phyloP scores from a whole-genome alignment of 2,797 vertebrate species.

The Peromyscus nudipes region DNA sequence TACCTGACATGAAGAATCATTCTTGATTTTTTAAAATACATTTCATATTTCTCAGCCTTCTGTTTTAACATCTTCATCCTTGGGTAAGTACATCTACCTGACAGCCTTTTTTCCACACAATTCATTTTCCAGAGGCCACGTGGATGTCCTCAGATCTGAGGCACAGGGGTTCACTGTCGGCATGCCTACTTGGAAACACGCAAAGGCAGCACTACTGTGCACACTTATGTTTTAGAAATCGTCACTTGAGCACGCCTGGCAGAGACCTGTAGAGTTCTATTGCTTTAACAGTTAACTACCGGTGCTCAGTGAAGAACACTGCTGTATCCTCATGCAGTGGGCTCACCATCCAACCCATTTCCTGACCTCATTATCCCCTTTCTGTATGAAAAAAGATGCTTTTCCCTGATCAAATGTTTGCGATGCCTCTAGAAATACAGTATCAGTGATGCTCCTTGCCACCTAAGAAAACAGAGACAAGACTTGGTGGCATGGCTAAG shows the following conservation, averaged over 20 bases:
- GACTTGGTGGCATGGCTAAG: background rate
- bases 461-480: background rate
- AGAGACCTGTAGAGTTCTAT: background rate
- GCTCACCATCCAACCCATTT: background rate
- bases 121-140: background rate
- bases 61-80: background rate
- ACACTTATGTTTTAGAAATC: background rate
- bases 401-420: background rate
- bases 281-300: background rate
- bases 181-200: background rate
- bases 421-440: conserved; percentile 12
- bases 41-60: background rate
- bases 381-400: conserved; percentile 12
- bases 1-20: background rate
- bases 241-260: background rate
- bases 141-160: background rate
- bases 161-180: background rate
- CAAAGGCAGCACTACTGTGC: background rate
- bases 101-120: background rate
- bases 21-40: conserved; percentile 13
- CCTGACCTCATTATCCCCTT: background rate
- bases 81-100: background rate
- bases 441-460: background rate
- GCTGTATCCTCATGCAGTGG: background rate
- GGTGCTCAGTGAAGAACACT: background rate